Evolutionary conservation across 1,140 invertebrate genomes (phyloP).

Genomic region (Sitobion miscanthi): DNA sequence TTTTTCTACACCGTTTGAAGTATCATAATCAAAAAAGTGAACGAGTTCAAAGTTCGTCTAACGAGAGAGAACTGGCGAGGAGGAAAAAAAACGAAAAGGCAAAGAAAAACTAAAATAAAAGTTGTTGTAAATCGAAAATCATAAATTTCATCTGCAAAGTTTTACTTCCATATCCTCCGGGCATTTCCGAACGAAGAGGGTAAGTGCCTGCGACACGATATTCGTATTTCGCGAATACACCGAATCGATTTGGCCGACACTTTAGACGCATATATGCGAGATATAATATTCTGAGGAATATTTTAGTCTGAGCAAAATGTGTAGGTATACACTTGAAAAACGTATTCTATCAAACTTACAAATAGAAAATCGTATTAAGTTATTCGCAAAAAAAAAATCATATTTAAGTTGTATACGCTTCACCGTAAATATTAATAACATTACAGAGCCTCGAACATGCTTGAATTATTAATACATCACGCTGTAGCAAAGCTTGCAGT

Average conservation of each 20-base stretch:
- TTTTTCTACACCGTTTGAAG: slow-evolving; percentile 19
- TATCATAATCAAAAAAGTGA: background rate
- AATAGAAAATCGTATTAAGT: background rate
- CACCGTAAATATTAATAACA: background rate
- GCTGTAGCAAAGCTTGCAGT: background rate
- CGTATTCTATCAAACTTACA: background rate
- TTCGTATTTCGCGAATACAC: background rate
- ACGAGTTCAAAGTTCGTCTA: background rate
- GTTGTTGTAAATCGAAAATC: slow-evolving; percentile 46
- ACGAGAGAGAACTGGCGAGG: background rate
- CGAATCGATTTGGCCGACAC: slow-evolving; percentile 7
- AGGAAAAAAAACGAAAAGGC: background rate
- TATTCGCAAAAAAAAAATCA: background rate
- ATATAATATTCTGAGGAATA: background rate
- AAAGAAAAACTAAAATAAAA: slow-evolving; percentile 43
- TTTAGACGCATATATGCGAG: background rate
- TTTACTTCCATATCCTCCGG: slow-evolving; percentile 20
- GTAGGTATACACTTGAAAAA: background rate
- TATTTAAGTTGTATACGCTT: background rate
- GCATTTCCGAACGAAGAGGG: background rate
- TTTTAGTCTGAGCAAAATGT: background rate
- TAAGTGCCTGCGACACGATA: slow-evolving; percentile 23
- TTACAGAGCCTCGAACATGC: background rate
- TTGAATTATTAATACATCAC: background rate
- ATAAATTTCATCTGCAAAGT: slow-evolving; percentile 41